Percentiles rank a stretch among this genome's conserved stretches.
Evolutionary conservation across 2,888 invertebrate genomes (phyloP).

Genomic region (Tenthredo distinguenda): DNA sequence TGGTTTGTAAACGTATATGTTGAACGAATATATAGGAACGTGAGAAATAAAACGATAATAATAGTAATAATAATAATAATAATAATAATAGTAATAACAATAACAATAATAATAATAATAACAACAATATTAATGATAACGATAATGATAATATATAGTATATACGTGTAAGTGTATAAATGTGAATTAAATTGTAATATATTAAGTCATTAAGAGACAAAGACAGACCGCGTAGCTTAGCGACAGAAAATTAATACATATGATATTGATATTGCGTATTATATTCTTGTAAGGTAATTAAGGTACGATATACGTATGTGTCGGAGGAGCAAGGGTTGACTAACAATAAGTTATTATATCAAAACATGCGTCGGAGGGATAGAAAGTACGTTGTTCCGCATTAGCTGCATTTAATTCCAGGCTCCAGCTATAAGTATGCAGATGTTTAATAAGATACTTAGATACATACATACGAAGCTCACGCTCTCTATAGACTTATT

Average conservation of each 20-base stretch:
- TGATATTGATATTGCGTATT: conserved; percentile 60
- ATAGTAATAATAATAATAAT: not conserved
- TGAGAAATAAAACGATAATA: conserved; percentile 13
- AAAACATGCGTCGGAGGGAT: not conserved
- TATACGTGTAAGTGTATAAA: conserved; percentile 75
- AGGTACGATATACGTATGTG: not conserved
- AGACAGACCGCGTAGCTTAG: conserved; percentile 60
- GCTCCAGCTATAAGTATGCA: not conserved
- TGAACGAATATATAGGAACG: not conserved
- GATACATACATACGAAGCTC: not conserved
- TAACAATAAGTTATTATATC: not conserved
- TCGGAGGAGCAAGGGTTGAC: not conserved
- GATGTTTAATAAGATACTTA: not conserved
- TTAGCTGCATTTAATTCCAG: not conserved
- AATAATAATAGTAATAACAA: not conserved
- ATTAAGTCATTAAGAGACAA: conserved; percentile 62
- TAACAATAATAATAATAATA: not conserved
- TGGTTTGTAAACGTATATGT: not conserved
- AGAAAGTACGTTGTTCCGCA: not conserved
- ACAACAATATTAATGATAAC: conserved; percentile 50
- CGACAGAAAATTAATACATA: conserved; percentile 53
- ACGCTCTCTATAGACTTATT: conserved; percentile 12
- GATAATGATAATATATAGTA: conserved; percentile 66
- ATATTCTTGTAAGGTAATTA: conserved; percentile 63
- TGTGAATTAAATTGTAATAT: conserved; percentile 74